These are phyloP conservation scores for Pangasius sanitwongsei DNA, from an alignment of 2,797 vertebrate species.

Conservation along the genomic window DNA sequence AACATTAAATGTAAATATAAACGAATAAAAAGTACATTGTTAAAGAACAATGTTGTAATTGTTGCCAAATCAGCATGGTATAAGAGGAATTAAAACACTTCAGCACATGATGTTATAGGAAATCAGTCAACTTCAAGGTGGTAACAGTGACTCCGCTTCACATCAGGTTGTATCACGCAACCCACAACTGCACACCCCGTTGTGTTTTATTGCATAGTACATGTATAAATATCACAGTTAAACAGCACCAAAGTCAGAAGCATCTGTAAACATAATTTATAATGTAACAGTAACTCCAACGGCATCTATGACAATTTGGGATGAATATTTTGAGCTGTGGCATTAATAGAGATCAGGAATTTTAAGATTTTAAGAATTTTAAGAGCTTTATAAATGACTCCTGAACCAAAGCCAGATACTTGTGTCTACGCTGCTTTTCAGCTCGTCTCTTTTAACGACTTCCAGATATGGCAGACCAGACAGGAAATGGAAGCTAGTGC, in stretches of 20 bases:
- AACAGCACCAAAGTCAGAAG: not conserved
- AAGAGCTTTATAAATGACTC: constrained; percentile 42
- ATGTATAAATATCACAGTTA: not conserved
- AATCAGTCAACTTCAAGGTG: not conserved
- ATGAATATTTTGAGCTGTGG: constrained; percentile 43
- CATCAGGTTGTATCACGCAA: not conserved
- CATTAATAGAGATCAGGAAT: constrained; percentile 48
- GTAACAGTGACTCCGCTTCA: not conserved
- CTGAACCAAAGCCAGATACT: constrained; percentile 42
- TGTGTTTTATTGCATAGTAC: not conserved
- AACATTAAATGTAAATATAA: not conserved
- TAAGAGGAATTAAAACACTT: not conserved
- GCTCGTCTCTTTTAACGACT: constrained; percentile 28
- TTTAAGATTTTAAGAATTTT: constrained; percentile 48
- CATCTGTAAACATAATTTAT: not conserved
- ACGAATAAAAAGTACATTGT: not conserved
- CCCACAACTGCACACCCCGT: not conserved
- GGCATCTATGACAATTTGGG: constrained; percentile 46
- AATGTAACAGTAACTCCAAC: constrained; percentile 16
- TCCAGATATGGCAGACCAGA: constrained; percentile 35
- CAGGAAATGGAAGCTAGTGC: constrained; percentile 45
- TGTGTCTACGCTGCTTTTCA: constrained; percentile 37
- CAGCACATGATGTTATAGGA: not conserved
- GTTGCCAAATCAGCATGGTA: not conserved
- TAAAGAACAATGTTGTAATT: no score